Conservation (phyloP, 1,140 invertebrate species). For the Hypothenemus hampei region DNA sequence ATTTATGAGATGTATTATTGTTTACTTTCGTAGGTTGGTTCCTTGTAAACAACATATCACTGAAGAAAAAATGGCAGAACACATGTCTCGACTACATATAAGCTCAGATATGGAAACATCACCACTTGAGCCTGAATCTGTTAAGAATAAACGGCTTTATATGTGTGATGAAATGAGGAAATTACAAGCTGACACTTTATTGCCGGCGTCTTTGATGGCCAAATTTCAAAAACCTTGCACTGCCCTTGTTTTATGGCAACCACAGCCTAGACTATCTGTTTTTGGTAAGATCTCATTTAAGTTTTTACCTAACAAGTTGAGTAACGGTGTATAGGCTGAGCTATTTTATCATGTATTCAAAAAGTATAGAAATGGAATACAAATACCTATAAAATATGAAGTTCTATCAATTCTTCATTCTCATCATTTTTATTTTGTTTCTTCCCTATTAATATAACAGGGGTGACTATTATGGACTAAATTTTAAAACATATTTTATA, state of each 20-base stretch:
- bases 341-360: too few species aligned
- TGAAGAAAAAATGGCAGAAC: constrained; percentile 74
- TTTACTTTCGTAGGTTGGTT: constrained; percentile 31
- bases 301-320: too few species aligned
- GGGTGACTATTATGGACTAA: too few species aligned
- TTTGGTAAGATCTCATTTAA: not conserved
- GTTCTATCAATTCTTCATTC: too few species aligned
- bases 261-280: constrained; percentile 43
- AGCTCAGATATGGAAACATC: constrained; percentile 43
- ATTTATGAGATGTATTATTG: constrained; percentile 2
- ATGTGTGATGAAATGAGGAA: constrained; percentile 65
- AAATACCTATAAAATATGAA: too few species aligned
- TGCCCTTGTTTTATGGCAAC: constrained; percentile 72
- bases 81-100: constrained; percentile 67
- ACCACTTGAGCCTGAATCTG: constrained; percentile 34
- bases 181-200: constrained; percentile 51
- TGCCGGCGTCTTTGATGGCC: constrained; percentile 54
- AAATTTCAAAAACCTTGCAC: constrained; percentile 65
- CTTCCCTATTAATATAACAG: too few species aligned
- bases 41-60: constrained; percentile 72
- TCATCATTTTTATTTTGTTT: too few species aligned
- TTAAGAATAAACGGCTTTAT: constrained; percentile 38
- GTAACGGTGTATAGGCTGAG: too few species aligned
- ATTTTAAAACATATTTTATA: too few species aligned
- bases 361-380: too few species aligned